Conservation (phyloP, 2,888 invertebrate species). For the Lucinisca nassula region DNA sequence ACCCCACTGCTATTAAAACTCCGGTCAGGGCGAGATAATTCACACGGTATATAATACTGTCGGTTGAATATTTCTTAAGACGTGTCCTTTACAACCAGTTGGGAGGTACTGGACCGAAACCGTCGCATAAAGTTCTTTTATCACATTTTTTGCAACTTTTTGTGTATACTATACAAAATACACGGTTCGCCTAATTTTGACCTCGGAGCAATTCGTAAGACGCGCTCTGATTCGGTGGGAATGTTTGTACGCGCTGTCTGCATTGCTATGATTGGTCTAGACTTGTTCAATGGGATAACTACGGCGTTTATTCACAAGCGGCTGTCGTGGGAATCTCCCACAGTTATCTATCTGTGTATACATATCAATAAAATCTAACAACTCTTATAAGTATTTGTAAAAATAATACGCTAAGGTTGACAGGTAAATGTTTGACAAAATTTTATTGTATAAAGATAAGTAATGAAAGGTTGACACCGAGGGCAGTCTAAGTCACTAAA, state of each 20-base stretch:
- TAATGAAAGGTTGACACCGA: neutral
- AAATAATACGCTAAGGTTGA: neutral
- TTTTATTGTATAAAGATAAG: neutral
- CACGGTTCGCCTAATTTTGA: constrained; percentile 33
- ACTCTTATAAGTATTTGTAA: constrained; percentile 7
- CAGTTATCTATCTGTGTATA: neutral
- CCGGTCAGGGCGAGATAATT: constrained; percentile 1
- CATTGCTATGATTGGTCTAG: constrained; percentile 65
- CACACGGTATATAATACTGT: constrained; percentile 6
- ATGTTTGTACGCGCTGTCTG: constrained; percentile 23
- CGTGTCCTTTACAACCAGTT: constrained; percentile 11
- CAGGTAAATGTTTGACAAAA: neutral
- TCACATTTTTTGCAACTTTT: constrained; percentile 8
- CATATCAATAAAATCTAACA: neutral
- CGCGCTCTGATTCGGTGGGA: constrained; percentile 56
- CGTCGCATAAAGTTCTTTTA: constrained; percentile 12
- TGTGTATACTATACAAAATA: constrained; percentile 14
- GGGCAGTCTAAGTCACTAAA: neutral
- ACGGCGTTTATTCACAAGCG: constrained; percentile 76
- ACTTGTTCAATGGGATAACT: constrained; percentile 69
- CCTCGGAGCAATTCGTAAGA: constrained; percentile 55
- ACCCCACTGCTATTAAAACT: neutral
- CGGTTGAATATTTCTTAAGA: neutral
- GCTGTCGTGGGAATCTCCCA: constrained; percentile 74
- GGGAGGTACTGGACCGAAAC: neutral